Base-by-base conservation (phyloP, 2,888 invertebrate species). In the Tiliacea aurago region DNA sequence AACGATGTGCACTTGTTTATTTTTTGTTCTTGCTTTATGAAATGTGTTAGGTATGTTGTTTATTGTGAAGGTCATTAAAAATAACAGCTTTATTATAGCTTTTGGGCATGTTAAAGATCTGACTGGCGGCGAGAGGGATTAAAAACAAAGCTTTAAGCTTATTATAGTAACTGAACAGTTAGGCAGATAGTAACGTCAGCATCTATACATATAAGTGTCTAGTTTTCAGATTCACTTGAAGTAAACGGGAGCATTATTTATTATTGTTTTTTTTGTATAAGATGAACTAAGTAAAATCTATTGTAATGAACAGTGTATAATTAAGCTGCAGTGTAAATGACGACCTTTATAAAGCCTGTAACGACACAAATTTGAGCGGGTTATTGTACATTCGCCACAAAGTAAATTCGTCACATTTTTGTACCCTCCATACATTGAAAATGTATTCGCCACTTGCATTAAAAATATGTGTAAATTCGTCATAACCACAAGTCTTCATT, bases 51-150 rank as follows among this genome's bases (percentile, higher is more conserved):
- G n/a, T n/a, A n/a, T 37, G 49, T n/a, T 53, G 15, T 72, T 4
- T 33, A 53, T 33, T 61, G 0, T 13, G n/a, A 28, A 75, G 74
- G 80, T 75, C 23, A 49, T 37, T 20, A 5, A 11, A 10, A 76
- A 28, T 23, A 45, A n/a, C 2, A 20, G 47, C 47, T 15, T n/a
- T 20, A 7, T 15, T 15, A 47, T 45, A 55, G 15, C 10, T 45
- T 4, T n/a, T 1, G n/a, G 2, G 18, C 41, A n/a, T n/a, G 37
- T 23, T 28, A n/a, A 28, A n/a, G 20, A 28, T 41, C 3, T 71
- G 28, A n/a, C 9, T 28, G 23, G 18, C 28, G 41, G 28, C 18
- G 11, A 41, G 41, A 33, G 33, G 33, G n/a, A n/a, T n/a, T n/a
- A n/a, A n/a, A n/a, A n/a, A n/a, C n/a, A n/a, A n/a, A 37, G 37